These are phyloP conservation scores for Lycia hirtaria DNA, from an alignment of 2,888 invertebrate genomes.

Conservation along the genomic window DNA sequence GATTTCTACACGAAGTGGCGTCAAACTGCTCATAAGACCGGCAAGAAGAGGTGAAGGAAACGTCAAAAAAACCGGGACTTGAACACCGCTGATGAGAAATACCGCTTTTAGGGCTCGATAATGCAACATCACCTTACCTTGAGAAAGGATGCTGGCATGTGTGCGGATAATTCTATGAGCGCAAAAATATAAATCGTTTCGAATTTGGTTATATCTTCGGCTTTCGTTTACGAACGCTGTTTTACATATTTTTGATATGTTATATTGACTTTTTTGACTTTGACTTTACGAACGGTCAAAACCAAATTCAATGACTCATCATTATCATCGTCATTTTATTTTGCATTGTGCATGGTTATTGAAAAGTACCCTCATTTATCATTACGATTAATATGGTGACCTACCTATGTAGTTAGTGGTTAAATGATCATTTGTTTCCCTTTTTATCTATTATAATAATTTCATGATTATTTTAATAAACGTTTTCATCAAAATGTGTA, in stretches of 20 bases:
- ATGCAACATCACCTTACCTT: slow-evolving; percentile 25
- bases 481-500: slow-evolving; percentile 29
- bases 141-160: slow-evolving; percentile 34
- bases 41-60: slow-evolving; percentile 78
- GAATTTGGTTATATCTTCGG: slow-evolving; percentile 20
- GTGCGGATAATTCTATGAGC: slow-evolving; percentile 34
- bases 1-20: slow-evolving; percentile 95
- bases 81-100: slow-evolving; percentile 52
- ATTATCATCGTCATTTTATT: slow-evolving; percentile 9
- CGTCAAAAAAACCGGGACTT: slow-evolving; percentile 54
- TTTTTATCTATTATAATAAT: slow-evolving; percentile 24
- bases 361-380: slow-evolving; percentile 31
- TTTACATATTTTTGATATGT: slow-evolving; percentile 1
- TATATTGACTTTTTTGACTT: slow-evolving; percentile 14
- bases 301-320: slow-evolving; percentile 5
- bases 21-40: slow-evolving; percentile 84
- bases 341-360: slow-evolving; percentile 25
- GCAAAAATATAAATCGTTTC: slow-evolving; percentile 24
- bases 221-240: slow-evolving; percentile 13
- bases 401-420: slow-evolving; percentile 26
- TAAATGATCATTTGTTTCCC: slow-evolving; percentile 25
- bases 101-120: slow-evolving; percentile 37
- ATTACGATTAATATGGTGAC: slow-evolving; percentile 38
- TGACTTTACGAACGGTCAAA: slow-evolving; percentile 8
- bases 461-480: slow-evolving; percentile 41